Base-by-base conservation (phyloP, 2,113 vertebrate species). In the Eptesicus fuscus region DNA sequence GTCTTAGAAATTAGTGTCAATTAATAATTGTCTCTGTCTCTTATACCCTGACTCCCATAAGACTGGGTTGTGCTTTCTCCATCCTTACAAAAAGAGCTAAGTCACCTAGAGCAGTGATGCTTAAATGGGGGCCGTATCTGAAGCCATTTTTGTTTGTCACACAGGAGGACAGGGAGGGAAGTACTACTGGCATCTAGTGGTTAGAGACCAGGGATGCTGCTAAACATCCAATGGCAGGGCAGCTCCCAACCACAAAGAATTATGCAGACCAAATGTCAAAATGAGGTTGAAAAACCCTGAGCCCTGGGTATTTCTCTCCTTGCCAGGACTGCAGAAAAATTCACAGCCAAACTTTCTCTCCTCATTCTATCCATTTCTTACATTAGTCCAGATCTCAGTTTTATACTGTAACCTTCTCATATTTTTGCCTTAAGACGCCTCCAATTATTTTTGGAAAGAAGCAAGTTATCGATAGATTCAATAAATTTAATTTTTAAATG, bases 391-490 rank as follows among this genome's bases (percentile, higher is more conserved):
- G n/a, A 49, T 25, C 11, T 88, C 56, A 40, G 2, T 88, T 83
- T 83, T 44, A 22, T 83, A 30, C 53, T 87, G 53, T 78, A 30
- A 76, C 4, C 2, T 79, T 67, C n/a, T 32, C 37, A 32, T 42
- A 47, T 44, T 76, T 76, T 70, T 51, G 2, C 70, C 83, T 32
- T 83, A 59, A 93, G 89, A 83, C 40, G 6, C 44, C 74, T 95
- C 13, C 76, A 77, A 37, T 71, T 95, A 76, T 91, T 93, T 95
- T 91, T 51, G 32, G 37, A 53, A 88, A 80, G 40, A 85, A 79
- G 10, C 80, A 40, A 23, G 22, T 44, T 78, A 30, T 20, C 63
- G 40, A 20, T 56, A 90, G 80, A 74, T 83, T 69, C 70, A 89
- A 56, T 49, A 79, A 30, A 90, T 28, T n/a, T 85, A 78, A 87